These are phyloP conservation scores for Narcine bancroftii DNA, from an alignment of 2,113 vertebrate species.

Conservation along the genomic window DNA sequence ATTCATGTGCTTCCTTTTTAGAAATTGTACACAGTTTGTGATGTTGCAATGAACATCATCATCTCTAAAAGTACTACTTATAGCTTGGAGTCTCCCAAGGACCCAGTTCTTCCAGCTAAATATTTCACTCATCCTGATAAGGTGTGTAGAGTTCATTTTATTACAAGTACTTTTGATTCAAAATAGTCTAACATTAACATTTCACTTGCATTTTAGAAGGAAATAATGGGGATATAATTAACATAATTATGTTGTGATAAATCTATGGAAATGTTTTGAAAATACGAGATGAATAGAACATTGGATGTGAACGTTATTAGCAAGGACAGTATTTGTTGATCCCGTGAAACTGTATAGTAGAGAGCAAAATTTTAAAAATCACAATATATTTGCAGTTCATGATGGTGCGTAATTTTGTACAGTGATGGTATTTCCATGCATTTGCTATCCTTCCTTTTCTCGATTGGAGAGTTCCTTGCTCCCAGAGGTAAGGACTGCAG, in stretches of 20 bases:
- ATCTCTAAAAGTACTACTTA: constrained; percentile 98
- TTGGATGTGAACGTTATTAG: too few species aligned
- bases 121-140: constrained; percentile 97
- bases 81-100: constrained; percentile 96
- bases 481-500: too few species aligned
- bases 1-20: constrained; percentile 47
- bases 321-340: too few species aligned
- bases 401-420: too few species aligned
- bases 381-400: too few species aligned
- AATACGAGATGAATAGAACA: neutral
- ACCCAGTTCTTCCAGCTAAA: constrained; percentile 84
- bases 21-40: constrained; percentile 97
- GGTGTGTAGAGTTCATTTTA: constrained; percentile 55
- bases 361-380: too few species aligned
- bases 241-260: neutral
- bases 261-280: neutral
- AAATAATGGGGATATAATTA: neutral
- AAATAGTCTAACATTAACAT: neutral
- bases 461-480: too few species aligned
- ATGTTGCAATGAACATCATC: constrained; percentile 96
- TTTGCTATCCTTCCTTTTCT: too few species aligned
- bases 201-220: neutral
- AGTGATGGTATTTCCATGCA: too few species aligned
- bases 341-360: too few species aligned
- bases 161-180: neutral